Evolutionary conservation across 2,113 vertebrate genomes (phyloP).

Genomic region (Riparia riparia): DNA sequence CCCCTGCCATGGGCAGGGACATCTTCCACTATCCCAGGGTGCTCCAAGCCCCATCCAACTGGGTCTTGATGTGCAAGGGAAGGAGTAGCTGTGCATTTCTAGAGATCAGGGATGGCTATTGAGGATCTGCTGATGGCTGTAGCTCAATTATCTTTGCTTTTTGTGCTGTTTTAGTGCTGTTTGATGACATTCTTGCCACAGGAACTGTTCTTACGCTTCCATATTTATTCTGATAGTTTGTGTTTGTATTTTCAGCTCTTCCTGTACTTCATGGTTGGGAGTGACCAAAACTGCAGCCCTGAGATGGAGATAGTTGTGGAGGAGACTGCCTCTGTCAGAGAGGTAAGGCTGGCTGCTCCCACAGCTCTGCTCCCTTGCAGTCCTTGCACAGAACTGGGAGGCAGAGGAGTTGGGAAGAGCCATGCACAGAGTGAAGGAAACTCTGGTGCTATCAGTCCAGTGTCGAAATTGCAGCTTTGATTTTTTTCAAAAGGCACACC

Average conservation of each 20-base stretch:
- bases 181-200: not conserved
- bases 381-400: not conserved
- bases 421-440: not conserved
- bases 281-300: slow-evolving; percentile 71
- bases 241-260: slow-evolving; percentile 80
- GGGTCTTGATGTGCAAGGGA: not conserved
- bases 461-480: not conserved
- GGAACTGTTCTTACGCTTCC: not conserved
- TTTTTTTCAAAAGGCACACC: not conserved
- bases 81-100: not conserved
- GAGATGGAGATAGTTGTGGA: slow-evolving; percentile 91
- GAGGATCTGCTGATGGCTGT: not conserved
- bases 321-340: slow-evolving; percentile 81
- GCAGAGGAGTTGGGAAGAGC: not conserved
- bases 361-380: not conserved
- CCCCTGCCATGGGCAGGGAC: not conserved
- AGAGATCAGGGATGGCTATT: not conserved
- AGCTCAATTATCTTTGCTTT: not conserved
- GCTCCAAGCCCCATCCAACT: not conserved
- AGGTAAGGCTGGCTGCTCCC: slow-evolving; percentile 74
- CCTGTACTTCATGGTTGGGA: slow-evolving; percentile 84
- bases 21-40: not conserved
- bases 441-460: not conserved
- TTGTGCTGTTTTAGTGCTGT: not conserved
- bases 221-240: not conserved